These are phyloP conservation scores for Saxidomus purpurata DNA, from an alignment of 1,140 invertebrate species.

Conservation along the genomic window DNA sequence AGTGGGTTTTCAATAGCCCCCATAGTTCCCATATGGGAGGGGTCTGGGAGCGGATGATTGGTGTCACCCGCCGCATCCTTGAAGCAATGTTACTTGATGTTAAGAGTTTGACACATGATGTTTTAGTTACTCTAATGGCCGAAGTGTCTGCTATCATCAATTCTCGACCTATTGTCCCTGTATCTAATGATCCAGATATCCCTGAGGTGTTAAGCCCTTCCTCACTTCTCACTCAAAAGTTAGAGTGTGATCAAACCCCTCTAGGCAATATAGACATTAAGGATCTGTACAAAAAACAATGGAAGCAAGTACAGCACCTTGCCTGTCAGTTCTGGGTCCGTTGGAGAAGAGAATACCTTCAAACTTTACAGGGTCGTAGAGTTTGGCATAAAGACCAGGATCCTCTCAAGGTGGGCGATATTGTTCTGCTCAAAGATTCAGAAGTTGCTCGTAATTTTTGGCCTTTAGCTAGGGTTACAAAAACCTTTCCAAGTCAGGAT, in stretches of 20 bases:
- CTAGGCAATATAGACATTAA: neutral
- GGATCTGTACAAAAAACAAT: slow-evolving; percentile 35
- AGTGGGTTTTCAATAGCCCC: neutral
- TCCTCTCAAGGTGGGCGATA: slow-evolving; percentile 21
- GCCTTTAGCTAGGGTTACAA: neutral
- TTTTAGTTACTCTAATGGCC: slow-evolving; percentile 59
- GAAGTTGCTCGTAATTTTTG: slow-evolving; percentile 3
- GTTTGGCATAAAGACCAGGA: slow-evolving; percentile 4
- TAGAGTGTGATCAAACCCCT: neutral
- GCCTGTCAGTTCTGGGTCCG: slow-evolving; percentile 53
- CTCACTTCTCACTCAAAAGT: slow-evolving; percentile 48
- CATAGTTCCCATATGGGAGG: neutral
- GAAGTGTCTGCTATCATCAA: slow-evolving; percentile 68
- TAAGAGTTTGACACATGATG: slow-evolving; percentile 63
- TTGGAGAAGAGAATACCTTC: slow-evolving; percentile 62
- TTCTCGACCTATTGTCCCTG: slow-evolving; percentile 61
- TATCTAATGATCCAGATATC: slow-evolving; percentile 28
- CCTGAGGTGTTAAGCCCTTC: slow-evolving; percentile 28
- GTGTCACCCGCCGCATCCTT: neutral
- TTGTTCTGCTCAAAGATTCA: slow-evolving; percentile 37
- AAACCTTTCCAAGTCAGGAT: slow-evolving; percentile 7
- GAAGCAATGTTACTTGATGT: neutral
- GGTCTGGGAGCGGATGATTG: neutral
- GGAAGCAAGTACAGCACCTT: slow-evolving; percentile 57
- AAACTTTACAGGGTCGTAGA: slow-evolving; percentile 25